Conservation (phyloP, 2,113 vertebrate species). For the human region GRCh38 chr21:40021501-40022000, state of each 20-base stretch:
- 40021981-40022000: not conserved
- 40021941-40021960: not conserved
- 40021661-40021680: not conserved
- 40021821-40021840: too few relatives aligned
- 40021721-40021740: not conserved
- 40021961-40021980: not conserved
- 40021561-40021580: rapidly evolving
- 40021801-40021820: rapidly evolving
- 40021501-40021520: not conserved
- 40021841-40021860: rapidly evolving
- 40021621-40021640: not conserved
- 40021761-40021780: not conserved
- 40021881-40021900: rapidly evolving
- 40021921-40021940: not conserved
- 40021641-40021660: not conserved
- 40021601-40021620: not conserved
- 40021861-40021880: rapidly evolving
- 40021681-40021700: not conserved
- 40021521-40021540: not conserved
- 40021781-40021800: rapidly evolving
- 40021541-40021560: rapidly evolving
- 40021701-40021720: not conserved
- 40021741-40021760: not conserved
- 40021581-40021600: rapidly evolving
- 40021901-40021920: not conserved